phyloP scores from a whole-genome alignment of 1,140 invertebrate genomes.

The Cecropterus lyciades region DNA sequence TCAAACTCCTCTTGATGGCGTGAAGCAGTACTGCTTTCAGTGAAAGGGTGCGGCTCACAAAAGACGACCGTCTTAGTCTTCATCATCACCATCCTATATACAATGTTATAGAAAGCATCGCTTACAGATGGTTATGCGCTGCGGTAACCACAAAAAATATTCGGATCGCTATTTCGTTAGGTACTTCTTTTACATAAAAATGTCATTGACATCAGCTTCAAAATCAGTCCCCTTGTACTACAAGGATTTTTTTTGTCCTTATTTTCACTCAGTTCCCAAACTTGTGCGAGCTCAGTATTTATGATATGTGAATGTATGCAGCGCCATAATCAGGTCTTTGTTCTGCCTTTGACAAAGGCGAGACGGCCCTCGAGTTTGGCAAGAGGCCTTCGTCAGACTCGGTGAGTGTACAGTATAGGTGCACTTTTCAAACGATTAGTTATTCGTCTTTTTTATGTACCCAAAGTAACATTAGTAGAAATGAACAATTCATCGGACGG shows the following conservation, averaged over 20 bases:
- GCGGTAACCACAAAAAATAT: no score
- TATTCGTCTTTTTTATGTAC: not conserved
- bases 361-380: constrained; percentile 72
- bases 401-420: constrained; percentile 40
- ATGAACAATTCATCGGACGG: no score
- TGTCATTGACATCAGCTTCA: constrained; percentile 3
- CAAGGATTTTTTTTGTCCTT: not conserved
- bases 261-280: constrained; percentile 10
- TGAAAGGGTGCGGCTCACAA: no score
- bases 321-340: constrained; percentile 66
- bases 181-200: not conserved
- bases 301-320: constrained; percentile 29
- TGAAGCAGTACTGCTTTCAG: no score
- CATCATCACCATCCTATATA: no score
- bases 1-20: no score
- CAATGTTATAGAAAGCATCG: no score
- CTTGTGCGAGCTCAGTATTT: constrained; percentile 5
- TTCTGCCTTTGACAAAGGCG: constrained; percentile 66
- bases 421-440: not conserved
- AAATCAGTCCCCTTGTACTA: not conserved
- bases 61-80: no score
- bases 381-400: constrained; percentile 69
- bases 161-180: no score
- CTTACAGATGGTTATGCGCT: no score
- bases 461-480: no score